Conservation (phyloP, 2,113 vertebrate genomes). For the Nibea albiflora region DNA sequence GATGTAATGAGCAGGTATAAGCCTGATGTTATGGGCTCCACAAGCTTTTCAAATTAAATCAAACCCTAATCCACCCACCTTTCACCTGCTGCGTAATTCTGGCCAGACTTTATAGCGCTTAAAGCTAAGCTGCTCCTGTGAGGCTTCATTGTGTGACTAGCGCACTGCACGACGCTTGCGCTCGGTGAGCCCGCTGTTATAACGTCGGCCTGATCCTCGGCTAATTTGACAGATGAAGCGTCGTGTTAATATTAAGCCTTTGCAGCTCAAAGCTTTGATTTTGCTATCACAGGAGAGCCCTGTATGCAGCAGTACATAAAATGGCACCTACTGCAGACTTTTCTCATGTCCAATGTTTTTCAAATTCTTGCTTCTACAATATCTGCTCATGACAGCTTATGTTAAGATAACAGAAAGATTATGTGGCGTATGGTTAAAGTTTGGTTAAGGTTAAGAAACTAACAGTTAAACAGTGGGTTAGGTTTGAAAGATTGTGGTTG, state of each 20-base stretch:
- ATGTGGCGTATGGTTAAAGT: not conserved
- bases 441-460: not conserved
- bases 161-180: constrained; percentile 15
- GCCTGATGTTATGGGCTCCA: constrained; percentile 52
- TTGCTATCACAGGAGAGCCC: not conserved
- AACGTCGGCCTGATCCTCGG: constrained; percentile 54
- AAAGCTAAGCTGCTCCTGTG: constrained; percentile 62
- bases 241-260: constrained; percentile 32
- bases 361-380: not conserved
- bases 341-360: not conserved
- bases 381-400: not conserved
- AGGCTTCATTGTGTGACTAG: constrained; percentile 64
- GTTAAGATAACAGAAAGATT: not conserved
- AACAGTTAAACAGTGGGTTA: not conserved
- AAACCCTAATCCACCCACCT: constrained; percentile 58
- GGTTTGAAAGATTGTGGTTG: not conserved
- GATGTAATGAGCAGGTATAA: constrained; percentile 65
- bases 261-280: constrained; percentile 3
- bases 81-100: constrained; percentile 66
- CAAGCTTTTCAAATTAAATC: constrained; percentile 63
- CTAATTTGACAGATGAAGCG: constrained; percentile 67
- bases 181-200: constrained; percentile 45
- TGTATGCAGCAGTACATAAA: not conserved
- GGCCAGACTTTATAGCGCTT: constrained; percentile 32
- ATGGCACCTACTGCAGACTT: not conserved